Conservation (phyloP, 2,113 vertebrate species). For the Gopherus flavomarginatus region DNA sequence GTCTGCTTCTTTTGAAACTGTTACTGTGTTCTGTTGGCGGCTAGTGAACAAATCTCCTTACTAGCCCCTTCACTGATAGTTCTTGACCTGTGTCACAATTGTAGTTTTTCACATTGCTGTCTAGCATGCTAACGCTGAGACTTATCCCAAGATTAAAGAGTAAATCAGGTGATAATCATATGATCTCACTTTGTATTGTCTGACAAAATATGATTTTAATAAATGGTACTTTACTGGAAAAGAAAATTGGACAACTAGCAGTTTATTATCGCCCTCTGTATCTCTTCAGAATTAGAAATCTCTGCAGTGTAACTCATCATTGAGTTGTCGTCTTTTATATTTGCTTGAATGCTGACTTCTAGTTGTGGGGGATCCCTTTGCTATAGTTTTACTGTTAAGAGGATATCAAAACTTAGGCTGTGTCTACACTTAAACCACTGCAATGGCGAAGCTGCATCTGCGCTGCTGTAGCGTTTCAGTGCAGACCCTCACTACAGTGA, state of each 20-base stretch:
- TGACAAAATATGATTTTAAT: neutral
- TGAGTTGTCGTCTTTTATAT: neutral
- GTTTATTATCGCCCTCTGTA: neutral
- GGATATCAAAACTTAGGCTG: neutral
- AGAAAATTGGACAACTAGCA: neutral
- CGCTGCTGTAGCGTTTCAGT: neutral
- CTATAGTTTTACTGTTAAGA: neutral
- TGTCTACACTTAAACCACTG: neutral
- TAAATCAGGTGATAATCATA: neutral
- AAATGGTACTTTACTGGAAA: neutral
- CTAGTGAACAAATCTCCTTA: neutral
- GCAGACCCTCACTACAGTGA: neutral
- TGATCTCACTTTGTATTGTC: neutral
- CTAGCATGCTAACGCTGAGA: neutral
- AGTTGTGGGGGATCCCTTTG: neutral
- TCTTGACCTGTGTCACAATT: neutral
- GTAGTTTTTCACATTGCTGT: neutral
- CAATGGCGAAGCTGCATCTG: neutral
- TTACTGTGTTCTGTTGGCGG: neutral
- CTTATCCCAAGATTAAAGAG: neutral
- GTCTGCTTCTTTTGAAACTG: neutral
- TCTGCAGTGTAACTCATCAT: neutral
- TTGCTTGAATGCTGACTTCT: neutral
- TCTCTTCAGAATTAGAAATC: neutral
- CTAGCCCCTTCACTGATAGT: neutral